Base-by-base conservation (phyloP, 2,113 vertebrate species). In the Chaetops frenatus region DNA sequence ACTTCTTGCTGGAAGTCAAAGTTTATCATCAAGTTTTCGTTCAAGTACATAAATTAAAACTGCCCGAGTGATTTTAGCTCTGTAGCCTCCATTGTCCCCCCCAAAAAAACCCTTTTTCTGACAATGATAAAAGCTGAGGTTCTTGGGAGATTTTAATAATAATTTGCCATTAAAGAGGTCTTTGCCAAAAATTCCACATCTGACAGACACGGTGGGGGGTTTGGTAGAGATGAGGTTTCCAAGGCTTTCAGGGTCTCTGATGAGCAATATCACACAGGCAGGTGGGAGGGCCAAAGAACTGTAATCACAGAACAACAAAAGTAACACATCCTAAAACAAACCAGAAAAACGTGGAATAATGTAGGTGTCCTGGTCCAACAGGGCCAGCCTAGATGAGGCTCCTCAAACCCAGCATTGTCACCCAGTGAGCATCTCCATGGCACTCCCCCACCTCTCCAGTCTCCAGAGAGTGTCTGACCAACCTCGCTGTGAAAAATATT, bases 401-500 rank as follows among this genome's bases (percentile, higher is more conserved):
- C 36, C 33, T 82, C 44, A 81, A 21, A 48, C 7, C 25, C 64
- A 61, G 44, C 8, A 3, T 6, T 4, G 0, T 16, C 40, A 20
- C 19, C 14, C 77, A 2, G 0, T 29, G 66, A 76, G 28, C 7
- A 64, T 19, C 22, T 44, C 22, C 57, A 10, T 19, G 9, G 0
- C 1, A 74, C n/a, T 74, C 28, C 13, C 22, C 17, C 36, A 79
- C 11, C 53, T 40, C 20, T 64, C 31, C 73, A 29, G 15, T 42
- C 38, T 48, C 72, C 54, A 77, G 29, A 24, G 3, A 36, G 28
- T 21, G n/a, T 70, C 53, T 86, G 50, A 36, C 6, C 29, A 84
- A 15, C 19, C 25, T 42, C 2, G 0, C 0, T 0, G 42, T 25
- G 18, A 58, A 83, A 91, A 81, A 29, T 11, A 38, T 8, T 42